Percentiles rank a stretch among this genome's conserved stretches.
These are phyloP conservation scores for Mythimna vitellina DNA, from an alignment of 2,888 invertebrate genomes.

Conservation along the genomic window DNA sequence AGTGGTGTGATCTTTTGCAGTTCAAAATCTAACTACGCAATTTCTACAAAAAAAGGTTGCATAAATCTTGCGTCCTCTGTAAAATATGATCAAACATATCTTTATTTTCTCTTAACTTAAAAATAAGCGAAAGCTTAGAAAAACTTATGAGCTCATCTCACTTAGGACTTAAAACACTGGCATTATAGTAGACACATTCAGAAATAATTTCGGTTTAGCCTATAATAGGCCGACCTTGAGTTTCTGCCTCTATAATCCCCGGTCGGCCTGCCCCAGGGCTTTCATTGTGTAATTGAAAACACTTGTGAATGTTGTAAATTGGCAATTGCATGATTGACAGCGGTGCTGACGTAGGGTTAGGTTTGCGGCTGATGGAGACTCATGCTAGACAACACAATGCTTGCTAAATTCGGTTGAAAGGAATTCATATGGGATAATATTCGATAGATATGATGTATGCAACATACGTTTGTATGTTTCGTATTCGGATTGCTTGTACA, in stretches of 20 bases:
- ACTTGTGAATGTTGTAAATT: slow-evolving; percentile 55
- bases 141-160: neutral
- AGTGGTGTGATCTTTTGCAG: neutral
- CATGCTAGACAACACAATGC: slow-evolving; percentile 32
- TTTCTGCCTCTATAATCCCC: slow-evolving; percentile 30
- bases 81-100: neutral
- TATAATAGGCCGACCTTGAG: slow-evolving; percentile 33
- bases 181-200: slow-evolving; percentile 12
- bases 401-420: slow-evolving; percentile 11
- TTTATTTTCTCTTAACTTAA: neutral
- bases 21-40: neutral
- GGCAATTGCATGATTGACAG: slow-evolving; percentile 61
- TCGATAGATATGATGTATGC: neutral
- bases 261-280: slow-evolving; percentile 21
- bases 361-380: slow-evolving; percentile 42
- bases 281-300: slow-evolving; percentile 51
- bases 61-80: neutral
- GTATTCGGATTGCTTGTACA: neutral
- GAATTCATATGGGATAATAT: slow-evolving; percentile 22
- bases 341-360: slow-evolving; percentile 55
- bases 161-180: neutral
- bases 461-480: neutral
- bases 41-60: neutral
- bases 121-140: slow-evolving; percentile 12
- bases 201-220: slow-evolving; percentile 25